Conservation (phyloP, 2,797 vertebrate genomes). For the Diplodus puntazzo region DNA sequence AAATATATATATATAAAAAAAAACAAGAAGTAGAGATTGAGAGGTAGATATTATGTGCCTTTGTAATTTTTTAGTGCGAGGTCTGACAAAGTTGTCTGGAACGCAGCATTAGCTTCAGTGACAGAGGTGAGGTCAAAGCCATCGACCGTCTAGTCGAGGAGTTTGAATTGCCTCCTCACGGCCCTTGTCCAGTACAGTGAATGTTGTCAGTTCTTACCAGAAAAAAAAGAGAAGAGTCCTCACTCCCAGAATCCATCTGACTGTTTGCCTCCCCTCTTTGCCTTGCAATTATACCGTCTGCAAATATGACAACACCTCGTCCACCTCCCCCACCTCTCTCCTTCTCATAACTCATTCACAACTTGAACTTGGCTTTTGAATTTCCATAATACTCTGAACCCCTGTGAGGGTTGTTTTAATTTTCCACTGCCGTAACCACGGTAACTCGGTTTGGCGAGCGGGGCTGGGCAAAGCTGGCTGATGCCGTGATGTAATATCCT, state of each 20-base stretch:
- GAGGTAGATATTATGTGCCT: no score
- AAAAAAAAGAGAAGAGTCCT: constrained; percentile 1
- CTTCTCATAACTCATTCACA: constrained; percentile 61
- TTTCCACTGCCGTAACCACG: constrained; percentile 70
- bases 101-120: no score
- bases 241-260: constrained; percentile 44
- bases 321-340: background rate
- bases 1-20: no score
- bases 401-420: constrained; percentile 71
- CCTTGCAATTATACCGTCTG: constrained; percentile 38
- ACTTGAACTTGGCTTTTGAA: constrained; percentile 50
- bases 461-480: constrained; percentile 31
- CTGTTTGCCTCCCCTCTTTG: constrained; percentile 18
- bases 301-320: constrained; percentile 22
- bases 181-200: background rate
- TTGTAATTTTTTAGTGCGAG: no score
- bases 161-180: background rate
- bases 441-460: constrained; percentile 63
- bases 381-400: constrained; percentile 64
- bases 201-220: background rate
- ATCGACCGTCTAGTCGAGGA: no score
- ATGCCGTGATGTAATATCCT: constrained; percentile 63
- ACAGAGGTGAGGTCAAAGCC: no score
- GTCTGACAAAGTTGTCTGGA: no score
- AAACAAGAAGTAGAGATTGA: no score